phyloP scores from a whole-genome alignment of 1,140 invertebrate genomes.

The Drosophila miranda region DNA sequence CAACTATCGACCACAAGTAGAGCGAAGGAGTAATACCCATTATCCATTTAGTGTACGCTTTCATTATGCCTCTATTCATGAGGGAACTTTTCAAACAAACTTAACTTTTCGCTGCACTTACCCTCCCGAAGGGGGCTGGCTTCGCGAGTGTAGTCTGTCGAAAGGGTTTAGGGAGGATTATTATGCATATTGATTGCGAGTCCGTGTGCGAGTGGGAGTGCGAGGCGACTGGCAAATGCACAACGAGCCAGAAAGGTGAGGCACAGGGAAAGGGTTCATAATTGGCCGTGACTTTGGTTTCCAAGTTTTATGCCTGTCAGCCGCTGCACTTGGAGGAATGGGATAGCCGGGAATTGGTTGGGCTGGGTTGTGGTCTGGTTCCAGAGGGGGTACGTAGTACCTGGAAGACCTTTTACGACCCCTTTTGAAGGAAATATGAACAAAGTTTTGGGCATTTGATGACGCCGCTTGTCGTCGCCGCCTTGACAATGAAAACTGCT shows the following conservation, averaged over 20 bases:
- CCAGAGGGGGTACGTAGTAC: neutral
- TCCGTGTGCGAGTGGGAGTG: neutral
- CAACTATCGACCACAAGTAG: neutral
- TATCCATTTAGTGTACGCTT: slow-evolving; percentile 26
- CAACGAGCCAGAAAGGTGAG: slow-evolving; percentile 35
- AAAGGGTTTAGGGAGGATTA: slow-evolving; percentile 64
- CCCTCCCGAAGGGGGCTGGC: slow-evolving; percentile 23
- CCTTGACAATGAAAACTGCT: slow-evolving; percentile 78
- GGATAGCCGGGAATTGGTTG: slow-evolving; percentile 1
- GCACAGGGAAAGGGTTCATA: slow-evolving; percentile 60
- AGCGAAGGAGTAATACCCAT: neutral
- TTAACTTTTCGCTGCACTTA: slow-evolving; percentile 50
- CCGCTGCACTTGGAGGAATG: slow-evolving; percentile 15
- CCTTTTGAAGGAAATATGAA: slow-evolving; percentile 64
- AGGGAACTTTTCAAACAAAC: slow-evolving; percentile 56
- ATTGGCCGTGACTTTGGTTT: slow-evolving; percentile 79
- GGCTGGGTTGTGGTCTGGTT: slow-evolving; percentile 33
- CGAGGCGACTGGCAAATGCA: slow-evolving; percentile 49
- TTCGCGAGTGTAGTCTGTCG: slow-evolving; percentile 4
- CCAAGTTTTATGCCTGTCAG: slow-evolving; percentile 57
- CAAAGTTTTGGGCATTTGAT: slow-evolving; percentile 71
- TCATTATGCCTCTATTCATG: slow-evolving; percentile 68
- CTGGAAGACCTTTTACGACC: slow-evolving; percentile 24
- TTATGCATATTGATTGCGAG: slow-evolving; percentile 52
- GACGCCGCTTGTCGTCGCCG: slow-evolving; percentile 64